phyloP scores from a whole-genome alignment of 2,888 invertebrate genomes.

The Apantesis nais region DNA sequence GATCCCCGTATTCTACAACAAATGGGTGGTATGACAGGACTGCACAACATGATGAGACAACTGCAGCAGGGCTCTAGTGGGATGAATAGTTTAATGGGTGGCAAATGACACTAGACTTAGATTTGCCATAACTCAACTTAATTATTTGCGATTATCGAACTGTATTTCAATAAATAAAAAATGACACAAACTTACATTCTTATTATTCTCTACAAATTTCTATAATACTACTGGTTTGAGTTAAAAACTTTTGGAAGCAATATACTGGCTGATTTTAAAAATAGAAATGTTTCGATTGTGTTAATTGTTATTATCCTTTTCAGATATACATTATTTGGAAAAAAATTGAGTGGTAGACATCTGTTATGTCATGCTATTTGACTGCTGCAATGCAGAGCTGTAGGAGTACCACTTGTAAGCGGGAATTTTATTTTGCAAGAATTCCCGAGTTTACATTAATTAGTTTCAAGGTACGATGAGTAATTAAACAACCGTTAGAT shows the following conservation, averaged over 20 bases:
- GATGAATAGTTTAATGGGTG: constrained; percentile 87
- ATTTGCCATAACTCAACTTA: constrained; percentile 38
- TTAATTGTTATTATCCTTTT: too few relatives aligned
- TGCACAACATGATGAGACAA: constrained; percentile 99
- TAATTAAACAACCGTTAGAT: too few relatives aligned
- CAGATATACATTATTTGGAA: too few relatives aligned
- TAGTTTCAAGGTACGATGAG: too few relatives aligned
- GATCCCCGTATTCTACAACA: constrained; percentile 99
- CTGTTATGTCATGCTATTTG: too few relatives aligned
- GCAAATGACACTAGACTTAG: constrained; percentile 74
- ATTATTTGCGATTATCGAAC: constrained; percentile 39
- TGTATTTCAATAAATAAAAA: constrained; percentile 52
- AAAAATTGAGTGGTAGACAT: too few relatives aligned
- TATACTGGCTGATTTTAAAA: too few relatives aligned
- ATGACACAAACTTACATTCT: constrained; percentile 22
- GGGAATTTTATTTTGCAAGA: too few relatives aligned
- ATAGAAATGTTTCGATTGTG: too few relatives aligned
- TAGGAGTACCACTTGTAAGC: too few relatives aligned
- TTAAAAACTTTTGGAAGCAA: not conserved
- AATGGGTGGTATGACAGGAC: constrained; percentile 97
- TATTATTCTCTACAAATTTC: constrained; percentile 8
- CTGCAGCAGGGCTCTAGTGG: constrained; percentile 89
- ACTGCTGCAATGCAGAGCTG: too few relatives aligned
- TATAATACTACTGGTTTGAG: not conserved
- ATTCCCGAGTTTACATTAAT: too few relatives aligned